Base-by-base conservation (phyloP, 2,888 invertebrate species). In the Escarpia spicata region DNA sequence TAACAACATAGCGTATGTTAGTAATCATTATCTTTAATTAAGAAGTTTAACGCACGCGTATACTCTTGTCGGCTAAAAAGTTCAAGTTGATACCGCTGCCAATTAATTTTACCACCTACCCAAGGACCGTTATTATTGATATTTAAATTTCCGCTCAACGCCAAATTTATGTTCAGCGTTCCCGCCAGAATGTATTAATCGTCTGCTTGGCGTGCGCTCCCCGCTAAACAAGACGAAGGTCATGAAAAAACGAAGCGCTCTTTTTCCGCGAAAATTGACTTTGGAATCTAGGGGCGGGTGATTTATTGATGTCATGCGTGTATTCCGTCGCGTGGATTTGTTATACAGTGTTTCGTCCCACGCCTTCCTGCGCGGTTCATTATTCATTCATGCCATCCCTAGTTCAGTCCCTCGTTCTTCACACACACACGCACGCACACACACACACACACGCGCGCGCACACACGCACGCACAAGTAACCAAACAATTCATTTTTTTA, bases 191-290 rank as follows among this genome's bases (percentile, higher is more conserved):
- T 75, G 2, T 26, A 75, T 26, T 75, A 26, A 26, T 75, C 75
- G 26, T 75, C 75, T 75, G 75, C 75, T 26, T 26, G 75, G 26
- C 75, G 75, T n/a, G 75, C 75, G 75, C 75, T 75, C 26, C 26
- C 75, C 6, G 19, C 75, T 26, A 19, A 75, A 75, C 75, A 75
- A n/a, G 26, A 75, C n/a, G 75, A 75, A 75, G 75, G 75, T 19
- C 26, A n/a, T 19, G 75, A 19, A 75, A 75, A 26, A 75, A 75
- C n/a, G 75, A 26, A 26, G 26, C 75, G 75, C 75, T 75, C 75
- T 75, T n/a, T 52, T 75, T 75, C 75, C 75, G 75, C 75, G 75
- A 75, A 75, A 75, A 75, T 75, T 75, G 19, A 75, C 75, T 75
- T 75, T 19, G 26, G 26, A 75, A 75, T 75, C 75, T 75, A 75